Conservation (phyloP, 1,140 invertebrate species). For the Adoxophyes honmai region DNA sequence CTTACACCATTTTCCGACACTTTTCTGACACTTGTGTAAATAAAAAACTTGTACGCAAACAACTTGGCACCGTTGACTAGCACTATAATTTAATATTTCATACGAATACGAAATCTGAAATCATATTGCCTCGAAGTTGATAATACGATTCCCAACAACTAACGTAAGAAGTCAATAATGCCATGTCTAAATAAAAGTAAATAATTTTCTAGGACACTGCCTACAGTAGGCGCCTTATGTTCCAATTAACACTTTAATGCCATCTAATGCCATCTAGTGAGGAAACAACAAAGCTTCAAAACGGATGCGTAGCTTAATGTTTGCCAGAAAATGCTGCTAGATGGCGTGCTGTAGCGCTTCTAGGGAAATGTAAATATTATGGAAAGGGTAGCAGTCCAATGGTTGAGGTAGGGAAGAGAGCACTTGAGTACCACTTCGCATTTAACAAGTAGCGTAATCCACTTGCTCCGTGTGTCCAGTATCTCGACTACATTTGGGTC, state of each 20-base stretch:
- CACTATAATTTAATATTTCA: too few species aligned
- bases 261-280: neutral
- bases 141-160: too few species aligned
- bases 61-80: too few species aligned
- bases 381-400: neutral
- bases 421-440: neutral
- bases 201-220: constrained; percentile 7
- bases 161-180: neutral
- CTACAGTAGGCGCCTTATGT: constrained; percentile 9
- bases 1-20: too few species aligned
- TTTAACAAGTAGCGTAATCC: neutral
- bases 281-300: neutral
- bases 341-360: neutral
- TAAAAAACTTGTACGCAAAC: too few species aligned
- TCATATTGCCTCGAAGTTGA: too few species aligned
- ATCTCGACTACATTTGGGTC: neutral
- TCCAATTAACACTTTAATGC: constrained; percentile 2
- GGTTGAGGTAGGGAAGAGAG: neutral
- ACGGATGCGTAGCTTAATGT: neutral
- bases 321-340: neutral
- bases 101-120: too few species aligned
- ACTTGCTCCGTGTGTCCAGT: neutral
- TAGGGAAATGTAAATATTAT: constrained; percentile 11
- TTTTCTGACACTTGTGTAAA: too few species aligned
- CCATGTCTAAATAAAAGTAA: constrained; percentile 11